Evolutionary conservation across 2,113 vertebrate genomes (phyloP), one percentile per base, ranked within the genome.

Genomic region (Indri indri): DNA sequence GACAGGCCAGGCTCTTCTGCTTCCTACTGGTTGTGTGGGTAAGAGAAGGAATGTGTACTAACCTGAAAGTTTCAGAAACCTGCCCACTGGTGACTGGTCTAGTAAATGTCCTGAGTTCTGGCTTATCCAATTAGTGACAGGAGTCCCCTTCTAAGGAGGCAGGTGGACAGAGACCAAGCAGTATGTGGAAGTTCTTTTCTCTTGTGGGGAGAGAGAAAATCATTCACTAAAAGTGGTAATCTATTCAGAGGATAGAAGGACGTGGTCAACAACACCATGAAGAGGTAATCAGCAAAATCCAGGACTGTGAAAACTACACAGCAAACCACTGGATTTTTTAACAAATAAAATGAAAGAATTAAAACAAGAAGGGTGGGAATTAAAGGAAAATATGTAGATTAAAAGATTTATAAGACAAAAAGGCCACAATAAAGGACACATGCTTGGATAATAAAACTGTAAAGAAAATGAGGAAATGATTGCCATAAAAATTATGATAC

Each of bases 21-120:
- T 86, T 57, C 86, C 34, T 68, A 42, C 5, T 52, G 8, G 25
- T 8, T 71, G 18, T 27, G 14, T 2, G 8, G 6, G 52, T 0
- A 0, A 61, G 57, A 81, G 30, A 82, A 30, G 57, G n/a, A 12
- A 1, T 30, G 37, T 82, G 16, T 47, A 81, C 32, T 34, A 18
- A 27, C 25, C 20, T 61, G 76, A 76, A 66, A 57, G 27, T 73
- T 73, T 30, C 87, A 73, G 45, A 80, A 61, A 13, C 57, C 63
- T 25, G n/a, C 8, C 14, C 47, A 32, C 63, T 70, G 59, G 16
- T 71, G 71, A 63, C 85, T 50, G 34, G 17, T 68, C 25, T 85
- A 50, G 61, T 32, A 30, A 86, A 40, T 61, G 40, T 17, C 42
- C 77, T 30, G 47, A 77, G 27, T 52, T 77, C 70, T 70, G 76